phyloP scores from a whole-genome alignment of 1,140 invertebrate species.

The Planococcus citri region DNA sequence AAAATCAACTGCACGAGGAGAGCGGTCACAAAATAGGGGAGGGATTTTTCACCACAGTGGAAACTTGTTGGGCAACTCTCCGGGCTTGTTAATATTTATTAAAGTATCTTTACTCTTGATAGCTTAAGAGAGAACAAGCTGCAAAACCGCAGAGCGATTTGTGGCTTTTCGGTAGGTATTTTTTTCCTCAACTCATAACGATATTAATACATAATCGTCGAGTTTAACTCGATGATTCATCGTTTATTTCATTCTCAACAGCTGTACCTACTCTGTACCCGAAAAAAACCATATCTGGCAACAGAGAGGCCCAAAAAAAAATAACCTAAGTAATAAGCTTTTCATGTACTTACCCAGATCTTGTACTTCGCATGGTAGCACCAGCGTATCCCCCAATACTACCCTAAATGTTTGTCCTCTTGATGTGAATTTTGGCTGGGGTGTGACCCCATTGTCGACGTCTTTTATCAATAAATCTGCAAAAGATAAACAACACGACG shows the following conservation, averaged over 20 bases:
- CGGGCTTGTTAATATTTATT: too few species aligned
- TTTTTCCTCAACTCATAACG: too few species aligned
- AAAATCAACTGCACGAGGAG: not conserved
- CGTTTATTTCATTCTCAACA: not conserved
- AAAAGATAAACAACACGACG: not conserved
- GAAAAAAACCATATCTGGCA: not conserved
- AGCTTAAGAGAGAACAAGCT: too few species aligned
- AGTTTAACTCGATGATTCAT: not conserved
- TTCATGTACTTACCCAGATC: conserved; percentile 50
- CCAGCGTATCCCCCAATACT: conserved; percentile 56
- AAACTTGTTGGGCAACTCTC: not conserved
- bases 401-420: conserved; percentile 56
- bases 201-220: too few species aligned
- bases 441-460: conserved; percentile 5
- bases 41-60: not conserved
- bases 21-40: not conserved
- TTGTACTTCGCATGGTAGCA: conserved; percentile 60
- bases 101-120: too few species aligned
- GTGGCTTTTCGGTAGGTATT: too few species aligned
- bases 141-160: too few species aligned
- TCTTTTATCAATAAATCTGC: conserved; percentile 7
- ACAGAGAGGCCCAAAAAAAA: not conserved
- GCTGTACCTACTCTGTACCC: too few species aligned
- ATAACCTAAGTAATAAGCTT: not conserved
- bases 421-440: conserved; percentile 50